phyloP scores from a whole-genome alignment of 2,888 invertebrate genomes.

The Dioctria linearis region DNA sequence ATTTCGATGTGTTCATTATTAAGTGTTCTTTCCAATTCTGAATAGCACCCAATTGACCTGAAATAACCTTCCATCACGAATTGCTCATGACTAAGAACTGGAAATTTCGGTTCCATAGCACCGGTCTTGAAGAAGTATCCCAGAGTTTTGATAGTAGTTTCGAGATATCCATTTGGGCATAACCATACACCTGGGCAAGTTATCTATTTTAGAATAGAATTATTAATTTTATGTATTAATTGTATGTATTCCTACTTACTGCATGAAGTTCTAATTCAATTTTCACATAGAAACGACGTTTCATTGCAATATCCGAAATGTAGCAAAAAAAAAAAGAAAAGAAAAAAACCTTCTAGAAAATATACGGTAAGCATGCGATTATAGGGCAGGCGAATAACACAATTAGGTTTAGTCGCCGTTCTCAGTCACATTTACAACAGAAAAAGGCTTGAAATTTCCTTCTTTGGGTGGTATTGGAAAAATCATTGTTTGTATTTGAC shows the following conservation, averaged over 20 bases:
- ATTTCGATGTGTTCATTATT: slow-evolving; percentile 66
- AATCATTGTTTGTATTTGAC: not conserved
- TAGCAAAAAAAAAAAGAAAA: not conserved
- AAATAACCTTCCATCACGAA: slow-evolving; percentile 70
- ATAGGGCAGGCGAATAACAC: too few species aligned
- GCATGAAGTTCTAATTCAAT: slow-evolving; percentile 68
- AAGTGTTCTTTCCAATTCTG: slow-evolving; percentile 64
- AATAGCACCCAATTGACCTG: slow-evolving; percentile 63
- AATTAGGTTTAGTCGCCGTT: too few species aligned
- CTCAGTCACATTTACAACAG: too few species aligned
- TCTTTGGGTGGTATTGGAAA: too few species aligned
- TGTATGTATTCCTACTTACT: slow-evolving; percentile 61
- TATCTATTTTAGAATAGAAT: slow-evolving; percentile 62
- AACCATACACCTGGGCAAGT: slow-evolving; percentile 71
- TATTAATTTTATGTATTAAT: slow-evolving; percentile 1
- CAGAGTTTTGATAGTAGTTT: slow-evolving; percentile 67
- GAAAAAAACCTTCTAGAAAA: too few species aligned
- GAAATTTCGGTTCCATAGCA: slow-evolving; percentile 68
- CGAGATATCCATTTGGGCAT: slow-evolving; percentile 68
- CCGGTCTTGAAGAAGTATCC: slow-evolving; percentile 69
- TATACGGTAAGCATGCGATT: too few species aligned
- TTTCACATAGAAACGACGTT: slow-evolving; percentile 65
- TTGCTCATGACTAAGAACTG: slow-evolving; percentile 67
- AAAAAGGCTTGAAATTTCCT: too few species aligned
- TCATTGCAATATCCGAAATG: slow-evolving; percentile 47